These are phyloP conservation scores for Drosophila cardini DNA, from an alignment of 1,140 invertebrate species.

Conservation along the genomic window DNA sequence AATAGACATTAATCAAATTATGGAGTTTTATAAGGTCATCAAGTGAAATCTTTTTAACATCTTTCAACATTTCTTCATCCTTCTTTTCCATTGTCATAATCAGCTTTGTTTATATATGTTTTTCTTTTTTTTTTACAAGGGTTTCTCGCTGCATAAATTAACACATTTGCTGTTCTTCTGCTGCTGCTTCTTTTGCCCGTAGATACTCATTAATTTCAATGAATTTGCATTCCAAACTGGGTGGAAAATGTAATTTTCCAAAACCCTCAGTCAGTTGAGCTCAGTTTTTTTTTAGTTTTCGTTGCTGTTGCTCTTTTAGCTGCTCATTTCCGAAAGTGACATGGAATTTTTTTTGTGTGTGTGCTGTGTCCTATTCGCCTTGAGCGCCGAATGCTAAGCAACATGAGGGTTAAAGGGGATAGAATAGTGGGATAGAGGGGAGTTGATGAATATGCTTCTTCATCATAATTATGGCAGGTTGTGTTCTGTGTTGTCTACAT, in stretches of 20 bases:
- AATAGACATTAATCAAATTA: slow-evolving; percentile 52
- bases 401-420: not conserved
- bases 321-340: slow-evolving; percentile 76
- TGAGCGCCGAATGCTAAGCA: slow-evolving; percentile 23
- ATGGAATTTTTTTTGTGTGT: slow-evolving; percentile 53
- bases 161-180: slow-evolving; percentile 20
- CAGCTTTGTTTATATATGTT: slow-evolving; percentile 14
- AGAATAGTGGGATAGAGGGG: slow-evolving; percentile 11
- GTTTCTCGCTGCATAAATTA: slow-evolving; percentile 15
- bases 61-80: slow-evolving; percentile 17
- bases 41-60: slow-evolving; percentile 38
- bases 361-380: slow-evolving; percentile 37
- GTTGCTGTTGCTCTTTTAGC: slow-evolving; percentile 16
- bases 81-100: slow-evolving; percentile 29
- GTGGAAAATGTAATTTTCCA: slow-evolving; percentile 40
- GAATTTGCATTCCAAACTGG: slow-evolving; percentile 40
- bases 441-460: slow-evolving; percentile 61
- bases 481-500: slow-evolving; percentile 19
- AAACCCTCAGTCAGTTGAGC: slow-evolving; percentile 33
- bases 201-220: slow-evolving; percentile 77
- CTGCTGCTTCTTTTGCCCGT: slow-evolving; percentile 1
- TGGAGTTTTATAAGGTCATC: slow-evolving; percentile 36
- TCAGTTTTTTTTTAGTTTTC: slow-evolving; percentile 40
- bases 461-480: slow-evolving; percentile 73
- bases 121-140: not conserved